Evolutionary conservation across 2,797 vertebrate species (phyloP).

Genomic region (Etheostoma perlongum): DNA sequence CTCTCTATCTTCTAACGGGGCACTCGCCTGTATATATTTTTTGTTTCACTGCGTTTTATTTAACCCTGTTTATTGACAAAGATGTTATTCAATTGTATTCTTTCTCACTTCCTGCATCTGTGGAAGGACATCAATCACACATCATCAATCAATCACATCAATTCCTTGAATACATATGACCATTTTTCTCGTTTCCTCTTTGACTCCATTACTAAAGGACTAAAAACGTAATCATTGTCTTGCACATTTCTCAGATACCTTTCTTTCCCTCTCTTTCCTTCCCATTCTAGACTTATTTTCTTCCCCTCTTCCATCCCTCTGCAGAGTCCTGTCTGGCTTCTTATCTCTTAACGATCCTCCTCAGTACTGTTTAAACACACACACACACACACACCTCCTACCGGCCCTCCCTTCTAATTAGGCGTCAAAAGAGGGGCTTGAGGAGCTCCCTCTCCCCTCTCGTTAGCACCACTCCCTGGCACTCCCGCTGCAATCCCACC

Average conservation of each 20-base stretch:
- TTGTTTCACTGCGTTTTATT: slow-evolving; percentile 14
- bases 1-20: slow-evolving; percentile 20
- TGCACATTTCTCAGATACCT: slow-evolving; percentile 15
- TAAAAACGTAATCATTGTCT: slow-evolving; percentile 7
- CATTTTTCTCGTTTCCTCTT: neutral
- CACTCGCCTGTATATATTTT: neutral
- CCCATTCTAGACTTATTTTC: slow-evolving; percentile 33
- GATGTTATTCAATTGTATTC: neutral
- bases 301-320: slow-evolving; percentile 25
- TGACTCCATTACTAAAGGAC: neutral
- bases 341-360: slow-evolving; percentile 37
- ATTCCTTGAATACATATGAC: neutral
- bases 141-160: neutral
- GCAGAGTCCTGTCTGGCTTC: slow-evolving; percentile 30
- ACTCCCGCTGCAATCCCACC: slow-evolving; percentile 60
- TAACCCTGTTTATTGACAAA: slow-evolving; percentile 8
- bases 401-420: slow-evolving; percentile 77
- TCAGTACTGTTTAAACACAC: slow-evolving; percentile 21
- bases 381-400: slow-evolving; percentile 38
- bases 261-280: neutral
- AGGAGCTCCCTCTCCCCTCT: slow-evolving; percentile 63
- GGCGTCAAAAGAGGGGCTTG: slow-evolving; percentile 42
- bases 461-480: slow-evolving; percentile 64
- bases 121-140: neutral
- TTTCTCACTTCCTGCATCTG: slow-evolving; percentile 14